A percentile compares a stretch with the other conserved stretches of the same genome.
Conservation (phyloP, 2,888 invertebrate genomes). For the Drosophila mulleri region DNA sequence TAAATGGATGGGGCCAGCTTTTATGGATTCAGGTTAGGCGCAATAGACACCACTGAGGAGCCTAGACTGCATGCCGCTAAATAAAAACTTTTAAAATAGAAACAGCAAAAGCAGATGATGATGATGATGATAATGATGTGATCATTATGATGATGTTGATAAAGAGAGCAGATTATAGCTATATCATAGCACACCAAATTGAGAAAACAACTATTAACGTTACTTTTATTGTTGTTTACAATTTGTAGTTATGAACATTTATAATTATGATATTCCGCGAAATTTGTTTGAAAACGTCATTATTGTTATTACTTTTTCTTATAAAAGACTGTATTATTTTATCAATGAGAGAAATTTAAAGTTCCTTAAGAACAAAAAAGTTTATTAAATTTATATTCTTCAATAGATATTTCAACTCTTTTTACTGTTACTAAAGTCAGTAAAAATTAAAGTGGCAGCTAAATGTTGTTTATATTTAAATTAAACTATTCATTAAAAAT, state of each 20-base stretch:
- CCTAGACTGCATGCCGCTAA: constrained; percentile 26
- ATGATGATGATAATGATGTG: background rate
- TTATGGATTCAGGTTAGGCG: constrained; percentile 62
- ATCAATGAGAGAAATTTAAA: too few relatives aligned
- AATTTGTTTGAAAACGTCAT: too few relatives aligned
- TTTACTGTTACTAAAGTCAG: too few relatives aligned
- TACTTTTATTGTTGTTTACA: background rate
- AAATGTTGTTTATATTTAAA: too few relatives aligned
- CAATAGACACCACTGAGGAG: constrained; percentile 25
- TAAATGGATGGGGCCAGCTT: constrained; percentile 57
- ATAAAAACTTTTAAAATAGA: constrained; percentile 12
- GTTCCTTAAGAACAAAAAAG: too few relatives aligned
- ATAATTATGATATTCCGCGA: too few relatives aligned
- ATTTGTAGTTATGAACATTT: background rate
- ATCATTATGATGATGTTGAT: background rate
- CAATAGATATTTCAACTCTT: too few relatives aligned
- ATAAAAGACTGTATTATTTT: too few relatives aligned
- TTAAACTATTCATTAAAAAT: too few relatives aligned
- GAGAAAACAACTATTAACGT: background rate
- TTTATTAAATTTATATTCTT: too few relatives aligned
- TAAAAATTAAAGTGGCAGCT: too few relatives aligned
- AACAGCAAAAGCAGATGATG: background rate
- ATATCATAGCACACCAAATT: background rate
- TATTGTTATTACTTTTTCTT: too few relatives aligned
- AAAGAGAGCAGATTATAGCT: background rate